These are phyloP conservation scores for Cichlasoma orientale DNA, from an alignment of 2,797 vertebrate genomes.

Conservation along the genomic window DNA sequence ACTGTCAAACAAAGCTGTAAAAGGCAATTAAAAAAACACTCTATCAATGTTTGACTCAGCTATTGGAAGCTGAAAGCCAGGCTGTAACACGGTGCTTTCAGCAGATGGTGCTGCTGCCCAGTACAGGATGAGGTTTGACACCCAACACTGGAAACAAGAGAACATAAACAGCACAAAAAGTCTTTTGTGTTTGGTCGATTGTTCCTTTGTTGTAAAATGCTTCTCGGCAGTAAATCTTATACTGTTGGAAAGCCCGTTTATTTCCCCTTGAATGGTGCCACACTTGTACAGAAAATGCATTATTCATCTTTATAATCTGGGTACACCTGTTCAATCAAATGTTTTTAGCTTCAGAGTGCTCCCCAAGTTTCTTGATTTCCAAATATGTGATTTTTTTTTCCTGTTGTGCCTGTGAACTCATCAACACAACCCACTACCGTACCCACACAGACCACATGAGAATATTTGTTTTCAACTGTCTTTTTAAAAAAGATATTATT, in stretches of 20 bases:
- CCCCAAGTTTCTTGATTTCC: not conserved
- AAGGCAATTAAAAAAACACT: too few relatives aligned
- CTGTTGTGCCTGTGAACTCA: not conserved
- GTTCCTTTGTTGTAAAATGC: too few relatives aligned
- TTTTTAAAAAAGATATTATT: too few relatives aligned
- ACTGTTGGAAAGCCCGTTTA: too few relatives aligned
- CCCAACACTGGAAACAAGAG: not conserved
- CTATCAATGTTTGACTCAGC: not conserved
- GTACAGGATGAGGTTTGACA: not conserved
- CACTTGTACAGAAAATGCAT: too few relatives aligned
- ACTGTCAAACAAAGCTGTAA: too few relatives aligned
- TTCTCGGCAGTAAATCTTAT: too few relatives aligned
- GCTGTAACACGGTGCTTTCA: conserved; percentile 34
- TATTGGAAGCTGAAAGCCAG: not conserved
- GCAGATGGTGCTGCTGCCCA: conserved; percentile 71
- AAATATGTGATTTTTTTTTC: not conserved
- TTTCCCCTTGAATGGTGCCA: too few relatives aligned
- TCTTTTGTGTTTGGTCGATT: too few relatives aligned
- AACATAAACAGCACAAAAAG: not conserved
- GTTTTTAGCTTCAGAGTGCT: not conserved
- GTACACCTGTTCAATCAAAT: not conserved
- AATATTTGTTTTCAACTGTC: not conserved
- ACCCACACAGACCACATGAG: not conserved
- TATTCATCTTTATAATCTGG: not conserved
- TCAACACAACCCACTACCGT: not conserved